A percentile compares a stretch with the other conserved stretches of the same genome.
Evolutionary conservation across 2,888 invertebrate genomes (phyloP).

Genomic region (Gerris lacustris): DNA sequence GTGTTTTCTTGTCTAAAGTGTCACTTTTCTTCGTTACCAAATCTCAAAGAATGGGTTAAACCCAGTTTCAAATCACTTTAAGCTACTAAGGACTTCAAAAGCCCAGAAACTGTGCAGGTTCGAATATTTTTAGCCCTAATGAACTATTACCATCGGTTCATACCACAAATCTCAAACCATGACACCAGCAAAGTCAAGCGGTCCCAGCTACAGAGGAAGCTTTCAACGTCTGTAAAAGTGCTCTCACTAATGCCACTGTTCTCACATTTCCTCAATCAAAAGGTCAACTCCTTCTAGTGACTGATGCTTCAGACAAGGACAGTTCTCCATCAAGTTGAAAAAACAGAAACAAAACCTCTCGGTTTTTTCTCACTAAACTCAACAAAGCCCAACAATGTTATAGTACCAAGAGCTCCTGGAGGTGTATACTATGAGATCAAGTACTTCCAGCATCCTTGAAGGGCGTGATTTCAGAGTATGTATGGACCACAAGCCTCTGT

Average conservation of each 20-base stretch:
- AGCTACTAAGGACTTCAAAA: slow-evolving; percentile 19
- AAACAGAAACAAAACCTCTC: not conserved
- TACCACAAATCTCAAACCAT: not conserved
- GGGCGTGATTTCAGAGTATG: not conserved
- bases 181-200: not conserved
- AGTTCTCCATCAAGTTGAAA: not conserved
- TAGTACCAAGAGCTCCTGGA: not conserved
- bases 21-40: slow-evolving; percentile 14
- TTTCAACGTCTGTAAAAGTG: not conserved
- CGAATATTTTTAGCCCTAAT: slow-evolving; percentile 18
- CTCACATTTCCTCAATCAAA: not conserved
- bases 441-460: not conserved
- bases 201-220: not conserved
- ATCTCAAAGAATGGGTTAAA: slow-evolving; percentile 13
- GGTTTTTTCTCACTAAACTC: not conserved
- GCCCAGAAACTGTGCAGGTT: slow-evolving; percentile 12
- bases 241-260: not conserved
- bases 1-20: not conserved
- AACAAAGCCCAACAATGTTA: not conserved
- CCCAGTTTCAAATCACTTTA: slow-evolving; percentile 21
- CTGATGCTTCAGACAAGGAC: not conserved
- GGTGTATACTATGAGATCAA: not conserved
- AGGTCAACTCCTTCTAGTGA: not conserved
- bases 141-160: slow-evolving; percentile 18
- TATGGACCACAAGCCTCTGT: not conserved